A percentile compares a stretch with the other conserved stretches of the same genome.
These are phyloP conservation scores for Volucella inflata DNA, from an alignment of 2,888 invertebrate genomes.

Conservation along the genomic window DNA sequence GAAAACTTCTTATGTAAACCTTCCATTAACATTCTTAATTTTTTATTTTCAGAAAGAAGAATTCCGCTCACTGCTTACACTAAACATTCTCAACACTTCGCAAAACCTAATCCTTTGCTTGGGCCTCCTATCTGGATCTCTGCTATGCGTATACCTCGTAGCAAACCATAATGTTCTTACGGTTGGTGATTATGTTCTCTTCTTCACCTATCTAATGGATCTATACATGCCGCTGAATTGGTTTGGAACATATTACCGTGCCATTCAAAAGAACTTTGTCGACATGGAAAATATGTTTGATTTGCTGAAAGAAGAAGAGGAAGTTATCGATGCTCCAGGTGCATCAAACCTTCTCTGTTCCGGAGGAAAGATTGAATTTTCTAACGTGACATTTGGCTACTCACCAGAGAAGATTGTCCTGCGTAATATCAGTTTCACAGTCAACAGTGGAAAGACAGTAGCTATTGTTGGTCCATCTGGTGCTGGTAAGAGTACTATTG, in stretches of 20 bases:
- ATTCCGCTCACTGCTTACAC: slow-evolving; percentile 92
- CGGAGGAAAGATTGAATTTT: slow-evolving; percentile 92
- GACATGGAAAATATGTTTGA: slow-evolving; percentile 99
- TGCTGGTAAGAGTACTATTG: slow-evolving; percentile 97
- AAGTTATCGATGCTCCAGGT: slow-evolving; percentile 92
- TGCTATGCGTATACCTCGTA: slow-evolving; percentile 95
- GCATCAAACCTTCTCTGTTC: slow-evolving; percentile 87
- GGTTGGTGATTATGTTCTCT: slow-evolving; percentile 98
- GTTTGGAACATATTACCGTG: slow-evolving; percentile 99
- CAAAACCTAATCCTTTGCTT: slow-evolving; percentile 95
- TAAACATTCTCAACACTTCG: slow-evolving; percentile 94
- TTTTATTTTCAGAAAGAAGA: slow-evolving; percentile 89
- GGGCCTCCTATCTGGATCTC: slow-evolving; percentile 93
- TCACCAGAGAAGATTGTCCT: slow-evolving; percentile 90
- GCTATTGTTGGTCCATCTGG: slow-evolving; percentile 95
- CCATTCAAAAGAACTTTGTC: slow-evolving; percentile 98
- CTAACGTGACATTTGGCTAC: slow-evolving; percentile 95
- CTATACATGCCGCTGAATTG: slow-evolving; percentile 98
- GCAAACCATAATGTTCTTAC: slow-evolving; percentile 88
- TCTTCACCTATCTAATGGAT: slow-evolving; percentile 96
- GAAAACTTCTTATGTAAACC: neutral
- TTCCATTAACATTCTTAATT: no score
- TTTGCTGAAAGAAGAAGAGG: slow-evolving; percentile 92
- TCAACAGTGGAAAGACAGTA: slow-evolving; percentile 93
- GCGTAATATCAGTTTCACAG: slow-evolving; percentile 90